Percentiles rank a stretch among this genome's conserved stretches.
Evolutionary conservation across 2,797 vertebrate genomes (phyloP).

Genomic region (Neostethus bicornis): DNA sequence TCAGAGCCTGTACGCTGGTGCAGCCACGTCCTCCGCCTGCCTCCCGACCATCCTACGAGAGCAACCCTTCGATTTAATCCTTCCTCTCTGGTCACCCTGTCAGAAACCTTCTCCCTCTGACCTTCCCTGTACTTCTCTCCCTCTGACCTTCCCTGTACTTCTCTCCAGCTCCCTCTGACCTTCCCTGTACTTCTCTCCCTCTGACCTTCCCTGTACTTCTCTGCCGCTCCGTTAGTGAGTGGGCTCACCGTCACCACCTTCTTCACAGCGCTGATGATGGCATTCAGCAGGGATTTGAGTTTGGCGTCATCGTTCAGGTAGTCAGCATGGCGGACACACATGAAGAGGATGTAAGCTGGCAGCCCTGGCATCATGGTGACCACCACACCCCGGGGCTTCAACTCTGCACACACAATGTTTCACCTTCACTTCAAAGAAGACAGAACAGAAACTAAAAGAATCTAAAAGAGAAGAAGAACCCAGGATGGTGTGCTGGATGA

Average conservation of each 20-base stretch:
- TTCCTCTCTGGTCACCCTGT: too few relatives aligned
- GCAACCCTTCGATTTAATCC: too few relatives aligned
- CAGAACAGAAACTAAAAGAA: neutral
- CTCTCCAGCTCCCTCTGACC: too few relatives aligned
- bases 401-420: constrained; percentile 72
- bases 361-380: constrained; percentile 94
- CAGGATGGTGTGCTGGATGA: constrained; percentile 89
- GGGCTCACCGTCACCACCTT: constrained; percentile 85
- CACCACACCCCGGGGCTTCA: constrained; percentile 93
- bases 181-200: too few relatives aligned
- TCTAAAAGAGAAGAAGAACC: constrained; percentile 74
- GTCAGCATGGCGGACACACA: constrained; percentile 94
- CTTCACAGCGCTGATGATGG: constrained; percentile 85
- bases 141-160: too few relatives aligned
- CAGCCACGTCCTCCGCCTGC: too few relatives aligned
- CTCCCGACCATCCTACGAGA: too few relatives aligned
- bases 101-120: too few relatives aligned
- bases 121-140: too few relatives aligned
- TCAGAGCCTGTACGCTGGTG: too few relatives aligned
- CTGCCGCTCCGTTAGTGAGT: too few relatives aligned
- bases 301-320: constrained; percentile 88
- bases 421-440: neutral
- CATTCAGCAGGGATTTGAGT: constrained; percentile 92
- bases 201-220: too few relatives aligned
- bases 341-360: constrained; percentile 91